Percentiles rank a stretch among this genome's conserved stretches.
Conservation (phyloP, 2,888 invertebrate genomes). For the Ennomos erosarius region DNA sequence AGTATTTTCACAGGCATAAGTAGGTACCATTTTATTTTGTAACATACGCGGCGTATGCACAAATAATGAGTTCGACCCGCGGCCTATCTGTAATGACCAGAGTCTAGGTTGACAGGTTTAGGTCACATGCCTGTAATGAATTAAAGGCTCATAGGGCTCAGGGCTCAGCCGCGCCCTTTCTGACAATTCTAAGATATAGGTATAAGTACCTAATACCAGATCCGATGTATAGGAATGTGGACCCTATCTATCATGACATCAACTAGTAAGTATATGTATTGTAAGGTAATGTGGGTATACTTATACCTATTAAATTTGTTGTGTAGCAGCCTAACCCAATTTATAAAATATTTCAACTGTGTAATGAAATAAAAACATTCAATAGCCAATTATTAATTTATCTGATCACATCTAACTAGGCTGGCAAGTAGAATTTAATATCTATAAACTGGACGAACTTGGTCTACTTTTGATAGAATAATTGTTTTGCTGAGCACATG, state of each 20-base stretch:
- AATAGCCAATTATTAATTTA: conserved; percentile 41
- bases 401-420: neutral
- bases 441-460: conserved; percentile 53
- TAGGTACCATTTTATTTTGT: too few species aligned
- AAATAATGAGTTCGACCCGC: conserved; percentile 21
- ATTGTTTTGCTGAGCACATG: conserved; percentile 32
- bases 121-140: conserved; percentile 57
- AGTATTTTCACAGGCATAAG: too few species aligned
- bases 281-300: too few species aligned
- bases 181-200: conserved; percentile 55
- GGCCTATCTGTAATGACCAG: conserved; percentile 25
- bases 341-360: conserved; percentile 1
- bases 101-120: conserved; percentile 57
- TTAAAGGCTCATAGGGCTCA: conserved; percentile 35
- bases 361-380: conserved; percentile 9
- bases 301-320: neutral
- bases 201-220: too few species aligned
- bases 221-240: conserved; percentile 36
- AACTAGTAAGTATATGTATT: too few species aligned
- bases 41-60: neutral
- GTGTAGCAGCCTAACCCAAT: conserved; percentile 2
- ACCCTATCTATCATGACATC: conserved; percentile 18
- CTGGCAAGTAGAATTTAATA: conserved; percentile 7
- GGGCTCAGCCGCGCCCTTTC: conserved; percentile 53
- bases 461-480: conserved; percentile 51